Conservation (phyloP, 2,113 vertebrate species). For the Strix uralensis region DNA sequence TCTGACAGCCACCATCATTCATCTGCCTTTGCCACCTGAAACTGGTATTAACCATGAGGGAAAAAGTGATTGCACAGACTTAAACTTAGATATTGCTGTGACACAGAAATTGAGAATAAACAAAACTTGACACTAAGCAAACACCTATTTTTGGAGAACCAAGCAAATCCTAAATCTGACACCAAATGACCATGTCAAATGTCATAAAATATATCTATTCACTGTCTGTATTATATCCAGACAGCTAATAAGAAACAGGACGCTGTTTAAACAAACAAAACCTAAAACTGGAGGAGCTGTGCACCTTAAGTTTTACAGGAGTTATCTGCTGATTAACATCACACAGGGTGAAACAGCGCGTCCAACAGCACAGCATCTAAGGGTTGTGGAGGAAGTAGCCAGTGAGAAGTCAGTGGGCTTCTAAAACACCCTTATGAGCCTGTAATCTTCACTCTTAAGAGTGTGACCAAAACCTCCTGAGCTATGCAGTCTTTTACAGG, state of each 20-base stretch:
- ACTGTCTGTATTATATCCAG: background rate
- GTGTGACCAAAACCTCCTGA: background rate
- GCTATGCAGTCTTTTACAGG: background rate
- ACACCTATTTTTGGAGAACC: background rate
- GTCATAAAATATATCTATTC: background rate
- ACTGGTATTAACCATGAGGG: constrained; percentile 2
- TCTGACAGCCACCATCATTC: constrained; percentile 40
- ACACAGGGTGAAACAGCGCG: background rate
- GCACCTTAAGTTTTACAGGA: background rate
- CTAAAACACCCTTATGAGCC: background rate
- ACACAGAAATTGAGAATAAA: background rate
- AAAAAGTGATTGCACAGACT: background rate
- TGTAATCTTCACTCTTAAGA: background rate
- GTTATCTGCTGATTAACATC: background rate
- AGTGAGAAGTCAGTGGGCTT: background rate
- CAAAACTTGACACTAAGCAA: background rate
- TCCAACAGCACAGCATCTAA: background rate
- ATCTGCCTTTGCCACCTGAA: constrained; percentile 25
- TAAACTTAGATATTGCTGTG: background rate
- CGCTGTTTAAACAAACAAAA: background rate
- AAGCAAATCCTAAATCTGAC: background rate
- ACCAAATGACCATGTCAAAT: background rate
- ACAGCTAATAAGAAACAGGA: background rate
- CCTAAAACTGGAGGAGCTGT: background rate
- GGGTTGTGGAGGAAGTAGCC: background rate